phyloP scores from a whole-genome alignment of 2,888 invertebrate genomes.

The Bombylius major region DNA sequence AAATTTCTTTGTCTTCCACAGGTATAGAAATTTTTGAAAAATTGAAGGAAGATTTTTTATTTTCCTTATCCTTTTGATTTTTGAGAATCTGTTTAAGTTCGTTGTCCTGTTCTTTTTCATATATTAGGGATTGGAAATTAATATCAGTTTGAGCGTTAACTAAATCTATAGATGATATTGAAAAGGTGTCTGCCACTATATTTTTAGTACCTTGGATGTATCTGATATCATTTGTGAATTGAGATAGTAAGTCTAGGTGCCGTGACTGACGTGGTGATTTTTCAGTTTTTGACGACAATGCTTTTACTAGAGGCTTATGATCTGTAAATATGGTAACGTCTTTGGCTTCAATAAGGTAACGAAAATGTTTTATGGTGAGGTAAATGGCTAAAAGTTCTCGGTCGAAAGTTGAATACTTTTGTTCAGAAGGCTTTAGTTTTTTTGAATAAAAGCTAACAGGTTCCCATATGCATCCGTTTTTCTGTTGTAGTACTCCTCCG shows the following conservation, averaged over 20 bases:
- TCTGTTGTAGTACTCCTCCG: neutral
- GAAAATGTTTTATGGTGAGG: neutral
- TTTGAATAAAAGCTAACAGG: neutral
- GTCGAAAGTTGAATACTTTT: neutral
- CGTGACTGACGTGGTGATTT: too few relatives aligned
- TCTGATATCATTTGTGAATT: neutral
- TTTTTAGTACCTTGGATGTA: neutral
- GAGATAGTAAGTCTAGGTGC: too few relatives aligned
- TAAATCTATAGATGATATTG: neutral
- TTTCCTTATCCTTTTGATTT: too few relatives aligned
- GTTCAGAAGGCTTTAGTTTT: neutral
- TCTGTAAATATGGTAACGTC: neutral
- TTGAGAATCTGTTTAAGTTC: too few relatives aligned
- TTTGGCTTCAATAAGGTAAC: neutral
- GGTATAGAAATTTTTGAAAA: neutral
- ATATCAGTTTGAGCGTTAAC: too few relatives aligned
- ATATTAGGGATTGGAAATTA: too few relatives aligned
- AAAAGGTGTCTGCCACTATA: neutral
- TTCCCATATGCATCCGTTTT: neutral
- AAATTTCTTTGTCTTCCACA: neutral
- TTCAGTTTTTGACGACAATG: too few relatives aligned
- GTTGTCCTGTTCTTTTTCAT: too few relatives aligned
- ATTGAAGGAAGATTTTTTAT: too few relatives aligned
- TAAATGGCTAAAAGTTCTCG: neutral
- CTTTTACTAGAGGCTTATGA: neutral